phyloP scores from a whole-genome alignment of 2,113 vertebrate species.

The Myrmecophaga tridactyla region DNA sequence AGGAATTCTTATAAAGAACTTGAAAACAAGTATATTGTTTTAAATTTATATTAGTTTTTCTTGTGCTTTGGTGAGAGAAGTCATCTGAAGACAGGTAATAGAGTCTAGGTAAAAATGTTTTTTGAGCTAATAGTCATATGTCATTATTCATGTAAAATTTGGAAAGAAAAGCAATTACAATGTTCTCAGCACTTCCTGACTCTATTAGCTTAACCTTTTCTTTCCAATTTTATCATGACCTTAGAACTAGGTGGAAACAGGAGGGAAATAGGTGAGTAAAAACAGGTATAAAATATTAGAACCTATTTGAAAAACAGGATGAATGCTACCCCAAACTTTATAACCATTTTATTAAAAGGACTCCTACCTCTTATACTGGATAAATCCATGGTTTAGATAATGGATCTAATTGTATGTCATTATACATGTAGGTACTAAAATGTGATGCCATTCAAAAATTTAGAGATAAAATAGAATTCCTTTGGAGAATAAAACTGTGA shows the following conservation, averaged over 20 bases:
- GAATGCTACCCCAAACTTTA: neutral
- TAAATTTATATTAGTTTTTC: slow-evolving; percentile 15
- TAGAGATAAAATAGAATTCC: slow-evolving; percentile 22
- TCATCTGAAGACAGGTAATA: neutral
- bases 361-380: neutral
- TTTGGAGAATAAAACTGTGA: slow-evolving; percentile 21
- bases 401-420: neutral
- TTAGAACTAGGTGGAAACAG: neutral
- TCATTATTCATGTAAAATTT: neutral
- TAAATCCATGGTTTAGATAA: slow-evolving; percentile 2
- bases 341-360: neutral
- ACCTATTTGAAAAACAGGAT: slow-evolving; percentile 11
- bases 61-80: neutral
- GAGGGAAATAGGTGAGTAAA: neutral
- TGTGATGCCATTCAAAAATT: neutral
- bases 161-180: neutral
- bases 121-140: neutral
- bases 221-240: neutral
- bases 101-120: neutral
- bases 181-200: neutral
- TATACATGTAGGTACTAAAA: neutral
- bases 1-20: neutral
- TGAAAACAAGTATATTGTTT: neutral
- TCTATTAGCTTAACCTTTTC: neutral
- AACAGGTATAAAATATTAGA: neutral